Percentiles rank a stretch among this genome's conserved stretches.
phyloP scores from a whole-genome alignment of 2,113 vertebrate species.

The Dendropsophus ebraccatus region DNA sequence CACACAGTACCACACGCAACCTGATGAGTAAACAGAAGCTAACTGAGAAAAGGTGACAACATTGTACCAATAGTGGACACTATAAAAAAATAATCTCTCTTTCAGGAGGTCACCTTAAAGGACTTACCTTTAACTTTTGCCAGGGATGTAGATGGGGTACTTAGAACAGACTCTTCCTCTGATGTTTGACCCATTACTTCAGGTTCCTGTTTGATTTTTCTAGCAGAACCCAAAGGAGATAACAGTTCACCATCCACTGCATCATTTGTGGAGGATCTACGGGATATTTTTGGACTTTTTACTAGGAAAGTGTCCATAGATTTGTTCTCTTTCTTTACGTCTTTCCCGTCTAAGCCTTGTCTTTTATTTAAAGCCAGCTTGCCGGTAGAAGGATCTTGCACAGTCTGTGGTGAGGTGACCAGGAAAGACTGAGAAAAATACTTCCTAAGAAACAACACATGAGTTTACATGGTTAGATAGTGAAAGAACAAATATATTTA shows the following conservation, averaged over 20 bases:
- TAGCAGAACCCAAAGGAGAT: neutral
- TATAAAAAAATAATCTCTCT: neutral
- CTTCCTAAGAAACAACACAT: constrained; percentile 69
- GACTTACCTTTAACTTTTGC: constrained; percentile 84
- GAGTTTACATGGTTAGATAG: neutral
- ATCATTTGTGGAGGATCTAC: neutral
- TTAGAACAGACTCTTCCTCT: constrained; percentile 8
- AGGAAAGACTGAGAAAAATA: constrained; percentile 75
- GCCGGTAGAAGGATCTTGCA: constrained; percentile 63
- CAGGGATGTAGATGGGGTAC: constrained; percentile 76
- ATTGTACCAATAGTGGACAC: no score
- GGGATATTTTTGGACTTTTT: constrained; percentile 44
- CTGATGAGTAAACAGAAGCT: no score
- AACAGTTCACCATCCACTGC: neutral
- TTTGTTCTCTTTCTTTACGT: constrained; percentile 63
- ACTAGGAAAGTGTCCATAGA: constrained; percentile 69
- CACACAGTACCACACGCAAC: no score
- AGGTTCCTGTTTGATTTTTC: constrained; percentile 5
- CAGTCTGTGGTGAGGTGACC: constrained; percentile 75
- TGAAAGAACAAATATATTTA: neutral
- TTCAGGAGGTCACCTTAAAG: neutral
- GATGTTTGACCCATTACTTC: neutral
- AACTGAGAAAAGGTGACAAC: neutral
- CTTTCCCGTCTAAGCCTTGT: constrained; percentile 31
- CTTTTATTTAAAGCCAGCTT: constrained; percentile 63